Evolutionary conservation across 2,888 invertebrate species (phyloP).

Genomic region (Tinea semifulvella): DNA sequence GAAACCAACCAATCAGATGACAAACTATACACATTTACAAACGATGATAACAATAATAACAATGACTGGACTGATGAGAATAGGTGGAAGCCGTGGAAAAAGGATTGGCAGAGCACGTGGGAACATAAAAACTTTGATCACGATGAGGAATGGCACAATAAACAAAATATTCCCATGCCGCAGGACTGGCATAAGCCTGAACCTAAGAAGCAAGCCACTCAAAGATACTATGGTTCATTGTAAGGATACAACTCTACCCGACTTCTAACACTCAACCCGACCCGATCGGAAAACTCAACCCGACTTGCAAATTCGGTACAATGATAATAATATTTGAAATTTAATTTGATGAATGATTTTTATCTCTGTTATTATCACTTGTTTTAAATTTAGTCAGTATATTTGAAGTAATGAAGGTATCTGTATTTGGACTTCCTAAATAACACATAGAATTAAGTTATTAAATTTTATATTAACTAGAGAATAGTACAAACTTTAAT

Average conservation of each 20-base stretch:
- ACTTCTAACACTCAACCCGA: too few relatives aligned
- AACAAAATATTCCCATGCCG: conserved; percentile 17
- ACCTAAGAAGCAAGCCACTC: neutral
- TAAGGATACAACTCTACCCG: too few relatives aligned
- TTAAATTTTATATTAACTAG: neutral
- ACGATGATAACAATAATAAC: conserved; percentile 20
- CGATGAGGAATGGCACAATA: conserved; percentile 20
- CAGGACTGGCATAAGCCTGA: neutral
- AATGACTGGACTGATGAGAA: conserved; percentile 26
- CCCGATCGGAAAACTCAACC: too few relatives aligned
- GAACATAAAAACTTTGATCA: conserved; percentile 21
- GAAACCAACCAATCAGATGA: conserved; percentile 19
- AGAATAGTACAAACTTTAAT: too few relatives aligned
- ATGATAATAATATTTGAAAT: too few relatives aligned
- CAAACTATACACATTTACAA: conserved; percentile 7
- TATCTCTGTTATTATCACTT: too few relatives aligned
- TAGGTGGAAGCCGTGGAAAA: conserved; percentile 35
- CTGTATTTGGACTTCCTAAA: too few relatives aligned
- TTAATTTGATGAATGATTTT: too few relatives aligned
- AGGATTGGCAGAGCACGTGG: conserved; percentile 24
- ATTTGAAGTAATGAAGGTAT: too few relatives aligned
- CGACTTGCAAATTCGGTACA: too few relatives aligned
- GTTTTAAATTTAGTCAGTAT: too few relatives aligned
- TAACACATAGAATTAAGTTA: neutral
- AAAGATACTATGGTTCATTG: neutral